Percentiles rank a stretch among this genome's conserved stretches.
Evolutionary conservation across 2,888 invertebrate species (phyloP).

Genomic region (Ectemnius cavifrons): DNA sequence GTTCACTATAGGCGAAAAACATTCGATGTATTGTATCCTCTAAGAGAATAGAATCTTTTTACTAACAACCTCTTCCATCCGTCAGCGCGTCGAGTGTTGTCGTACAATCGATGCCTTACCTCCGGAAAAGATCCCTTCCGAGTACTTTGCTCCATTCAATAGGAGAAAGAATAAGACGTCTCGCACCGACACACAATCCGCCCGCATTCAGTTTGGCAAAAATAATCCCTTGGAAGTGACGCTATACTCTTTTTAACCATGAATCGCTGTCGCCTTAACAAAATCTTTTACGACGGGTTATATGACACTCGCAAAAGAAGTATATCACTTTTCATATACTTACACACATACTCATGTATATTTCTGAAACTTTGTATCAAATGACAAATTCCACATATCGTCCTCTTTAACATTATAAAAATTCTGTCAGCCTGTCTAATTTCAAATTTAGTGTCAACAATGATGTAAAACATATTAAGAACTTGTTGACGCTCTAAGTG

Average conservation of each 20-base stretch:
- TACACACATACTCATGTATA: too few species aligned
- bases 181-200: neutral
- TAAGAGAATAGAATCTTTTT: conserved; percentile 2
- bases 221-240: neutral
- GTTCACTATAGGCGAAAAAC: neutral
- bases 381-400: too few species aligned
- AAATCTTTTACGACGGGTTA: too few species aligned
- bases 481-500: too few species aligned
- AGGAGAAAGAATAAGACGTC: conserved; percentile 6
- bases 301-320: too few species aligned
- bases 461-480: too few species aligned
- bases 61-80: neutral
- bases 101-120: conserved; percentile 1
- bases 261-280: neutral
- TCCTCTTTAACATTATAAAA: too few species aligned
- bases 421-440: too few species aligned
- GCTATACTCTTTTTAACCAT: neutral
- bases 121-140: conserved; percentile 1
- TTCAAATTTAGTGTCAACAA: too few species aligned
- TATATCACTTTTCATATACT: too few species aligned
- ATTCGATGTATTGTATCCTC: neutral
- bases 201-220: neutral
- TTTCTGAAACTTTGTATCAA: too few species aligned
- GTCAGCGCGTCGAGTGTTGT: neutral
- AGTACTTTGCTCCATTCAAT: conserved; percentile 1